Conservation (phyloP, 2,113 vertebrate genomes). For the Ornithorhynchus anatinus region DNA sequence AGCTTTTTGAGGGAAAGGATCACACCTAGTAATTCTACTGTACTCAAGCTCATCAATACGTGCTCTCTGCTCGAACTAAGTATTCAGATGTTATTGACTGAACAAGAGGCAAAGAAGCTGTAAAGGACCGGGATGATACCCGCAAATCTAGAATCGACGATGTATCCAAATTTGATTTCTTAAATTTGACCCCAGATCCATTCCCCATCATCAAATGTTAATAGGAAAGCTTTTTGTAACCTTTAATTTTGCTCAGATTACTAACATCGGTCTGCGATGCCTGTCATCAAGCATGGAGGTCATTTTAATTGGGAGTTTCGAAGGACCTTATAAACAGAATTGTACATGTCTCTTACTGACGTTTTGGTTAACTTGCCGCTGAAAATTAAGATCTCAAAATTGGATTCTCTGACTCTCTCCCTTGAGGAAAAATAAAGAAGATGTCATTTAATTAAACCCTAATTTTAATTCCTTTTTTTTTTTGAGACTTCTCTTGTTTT, state of each 20-base stretch:
- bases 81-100: no score
- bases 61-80: no score
- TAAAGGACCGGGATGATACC: no score
- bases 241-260: background rate
- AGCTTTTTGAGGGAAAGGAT: no score
- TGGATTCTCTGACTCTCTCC: constrained; percentile 27
- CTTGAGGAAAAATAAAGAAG: constrained; percentile 8
- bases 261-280: background rate
- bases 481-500: background rate
- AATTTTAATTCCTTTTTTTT: constrained; percentile 28
- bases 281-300: background rate
- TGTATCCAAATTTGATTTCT: no score
- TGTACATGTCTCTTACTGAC: constrained; percentile 1
- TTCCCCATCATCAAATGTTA: background rate
- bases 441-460: constrained; percentile 21
- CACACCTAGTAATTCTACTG: no score
- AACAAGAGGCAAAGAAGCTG: no score
- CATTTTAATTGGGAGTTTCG: constrained; percentile 16
- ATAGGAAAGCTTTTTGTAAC: background rate
- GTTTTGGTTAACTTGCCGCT: constrained; percentile 36
- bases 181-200: no score
- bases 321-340: constrained; percentile 10
- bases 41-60: no score
- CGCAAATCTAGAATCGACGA: no score
- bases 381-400: constrained; percentile 20